Percentiles rank a stretch among this genome's conserved stretches.
Evolutionary conservation across 1,140 invertebrate genomes (phyloP).

Genomic region (Zaprionus tsacasi): DNA sequence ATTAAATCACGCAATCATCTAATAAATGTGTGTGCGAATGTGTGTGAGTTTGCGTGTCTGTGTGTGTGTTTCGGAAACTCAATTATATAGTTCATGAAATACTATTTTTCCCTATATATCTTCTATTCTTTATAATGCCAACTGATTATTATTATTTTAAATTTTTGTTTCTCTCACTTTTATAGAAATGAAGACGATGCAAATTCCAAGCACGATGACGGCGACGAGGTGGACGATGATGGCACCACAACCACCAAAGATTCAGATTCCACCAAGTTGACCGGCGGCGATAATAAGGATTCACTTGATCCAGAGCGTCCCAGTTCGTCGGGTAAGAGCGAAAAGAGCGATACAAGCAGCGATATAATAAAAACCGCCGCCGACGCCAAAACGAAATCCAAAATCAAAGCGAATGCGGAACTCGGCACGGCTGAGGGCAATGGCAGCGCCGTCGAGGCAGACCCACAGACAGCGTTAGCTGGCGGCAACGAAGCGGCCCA

Average conservation of each 20-base stretch:
- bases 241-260: conserved; percentile 83
- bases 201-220: conserved; percentile 83
- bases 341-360: conserved; percentile 68
- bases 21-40: conserved; percentile 27
- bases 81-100: neutral
- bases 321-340: conserved; percentile 84
- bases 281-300: conserved; percentile 78
- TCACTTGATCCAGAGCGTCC: conserved; percentile 82
- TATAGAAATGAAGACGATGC: conserved; percentile 82
- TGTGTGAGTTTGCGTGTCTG: conserved; percentile 8
- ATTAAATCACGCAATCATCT: neutral
- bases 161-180: conserved; percentile 1
- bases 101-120: neutral
- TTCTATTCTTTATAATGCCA: too few species aligned
- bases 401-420: conserved; percentile 47
- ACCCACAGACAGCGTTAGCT: conserved; percentile 36
- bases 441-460: conserved; percentile 66
- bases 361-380: conserved; percentile 30
- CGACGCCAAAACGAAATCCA: conserved; percentile 45
- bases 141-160: neutral
- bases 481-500: conserved; percentile 34
- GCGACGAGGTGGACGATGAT: conserved; percentile 83
- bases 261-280: conserved; percentile 80
- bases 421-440: conserved; percentile 55
- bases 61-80: conserved; percentile 5